Base-by-base conservation (phyloP, 2,113 vertebrate genomes). In the Menura novaehollandiae region DNA sequence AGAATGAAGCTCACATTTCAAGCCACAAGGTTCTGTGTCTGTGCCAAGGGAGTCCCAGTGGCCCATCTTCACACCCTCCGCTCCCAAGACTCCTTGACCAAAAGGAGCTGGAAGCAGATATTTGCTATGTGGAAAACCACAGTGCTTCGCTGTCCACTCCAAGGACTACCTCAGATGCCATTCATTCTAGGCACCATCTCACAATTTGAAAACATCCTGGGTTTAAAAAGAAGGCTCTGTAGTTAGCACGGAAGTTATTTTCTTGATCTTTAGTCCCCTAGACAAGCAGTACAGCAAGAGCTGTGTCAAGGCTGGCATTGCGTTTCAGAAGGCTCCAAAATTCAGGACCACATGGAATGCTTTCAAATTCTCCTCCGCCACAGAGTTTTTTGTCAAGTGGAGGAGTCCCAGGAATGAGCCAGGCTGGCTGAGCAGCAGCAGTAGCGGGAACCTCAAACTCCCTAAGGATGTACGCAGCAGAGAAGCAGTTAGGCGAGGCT, bases 391-490 rank as follows among this genome's bases (percentile, higher is more conserved):
- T 55, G 51, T 32, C 33, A 74, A 77, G 46, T 18, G 35, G 26
- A 62, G 39, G 53, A 79, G 43, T 23, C 3, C 1, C 37, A 82
- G 58, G 58, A 88, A 88, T 41, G 32, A 73, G n/a, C 39, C 3
- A 12, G 76, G n/a, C 44, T 5, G 13, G 51, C 52, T 55, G 39
- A 81, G 53, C 35, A 91, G 53, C 35, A 91, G 64, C 63, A 55
- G 43, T 6, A 75, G 49, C 1, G 2, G 53, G 33, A 89, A 75
- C 43, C 46, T 89, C 74, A 46, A 15, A n/a, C 51, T 43, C 58
- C 64, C 32, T 35, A n/a, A 62, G n/a, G 51, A 56, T 0, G 5
- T 16, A 13, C 1, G 2, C 1, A 59, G 74, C 12, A 78, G 44
- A 85, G 43, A 51, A 78, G 64, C 27, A 63, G 51, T 68, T 33